Evolutionary conservation across 2,888 invertebrate genomes (phyloP).

Genomic region (Stramonita haemastoma): DNA sequence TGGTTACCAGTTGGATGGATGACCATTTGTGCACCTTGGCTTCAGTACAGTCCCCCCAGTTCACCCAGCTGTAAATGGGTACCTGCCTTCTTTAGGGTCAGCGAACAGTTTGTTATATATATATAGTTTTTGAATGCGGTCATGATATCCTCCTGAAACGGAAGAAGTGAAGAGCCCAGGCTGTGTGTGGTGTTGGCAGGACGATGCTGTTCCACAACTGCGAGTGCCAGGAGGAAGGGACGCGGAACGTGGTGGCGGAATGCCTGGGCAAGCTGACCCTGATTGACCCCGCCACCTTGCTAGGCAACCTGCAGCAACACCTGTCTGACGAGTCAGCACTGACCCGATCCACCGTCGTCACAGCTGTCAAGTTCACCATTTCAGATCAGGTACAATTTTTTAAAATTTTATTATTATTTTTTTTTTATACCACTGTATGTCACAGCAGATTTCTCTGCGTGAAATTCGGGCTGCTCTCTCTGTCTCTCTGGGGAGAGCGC

Average conservation of each 20-base stretch:
- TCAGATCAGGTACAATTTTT: slow-evolving; percentile 92
- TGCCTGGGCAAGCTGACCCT: slow-evolving; percentile 96
- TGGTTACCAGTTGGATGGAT: too few relatives aligned
- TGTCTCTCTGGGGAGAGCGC: too few relatives aligned
- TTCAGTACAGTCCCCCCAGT: too few relatives aligned
- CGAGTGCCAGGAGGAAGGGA: slow-evolving; percentile 98
- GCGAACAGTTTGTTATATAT: too few relatives aligned
- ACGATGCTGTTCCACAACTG: slow-evolving; percentile 94
- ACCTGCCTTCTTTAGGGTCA: too few relatives aligned
- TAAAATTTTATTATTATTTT: too few relatives aligned
- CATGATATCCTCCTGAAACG: neutral
- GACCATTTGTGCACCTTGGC: too few relatives aligned
- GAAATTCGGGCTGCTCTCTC: too few relatives aligned
- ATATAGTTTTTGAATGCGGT: neutral
- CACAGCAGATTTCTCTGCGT: too few relatives aligned
- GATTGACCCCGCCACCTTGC: slow-evolving; percentile 90
- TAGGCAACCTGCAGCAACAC: slow-evolving; percentile 85
- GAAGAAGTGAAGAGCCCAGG: neutral
- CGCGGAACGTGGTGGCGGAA: slow-evolving; percentile 98
- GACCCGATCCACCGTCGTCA: slow-evolving; percentile 96
- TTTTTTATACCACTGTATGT: too few relatives aligned
- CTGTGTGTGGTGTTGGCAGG: slow-evolving; percentile 64
- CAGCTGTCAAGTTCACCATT: slow-evolving; percentile 98
- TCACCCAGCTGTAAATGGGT: too few relatives aligned
- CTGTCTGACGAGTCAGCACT: slow-evolving; percentile 71